Percentiles rank a stretch among this genome's conserved stretches.
phyloP scores from a whole-genome alignment of 53 echinoderm and acorn worm species.

The Mesocentrotus franciscanus region DNA sequence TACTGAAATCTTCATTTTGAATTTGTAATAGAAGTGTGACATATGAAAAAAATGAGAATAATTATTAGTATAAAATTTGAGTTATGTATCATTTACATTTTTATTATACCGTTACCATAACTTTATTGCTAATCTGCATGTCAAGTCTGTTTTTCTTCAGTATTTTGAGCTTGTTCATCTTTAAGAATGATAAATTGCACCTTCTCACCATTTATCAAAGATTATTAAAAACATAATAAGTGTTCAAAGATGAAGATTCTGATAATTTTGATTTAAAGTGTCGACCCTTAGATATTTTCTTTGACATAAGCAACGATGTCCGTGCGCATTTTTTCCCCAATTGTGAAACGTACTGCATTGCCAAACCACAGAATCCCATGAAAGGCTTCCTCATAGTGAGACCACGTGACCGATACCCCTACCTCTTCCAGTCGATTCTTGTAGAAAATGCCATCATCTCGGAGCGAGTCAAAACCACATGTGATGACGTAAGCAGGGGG shows the following conservation, averaged over 20 bases:
- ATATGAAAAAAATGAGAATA: too few relatives aligned
- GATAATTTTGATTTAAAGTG: too few relatives aligned
- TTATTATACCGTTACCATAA: too few relatives aligned
- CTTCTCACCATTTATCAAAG: not conserved
- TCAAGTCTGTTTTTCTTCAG: too few relatives aligned
- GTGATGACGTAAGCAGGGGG: constrained; percentile 81
- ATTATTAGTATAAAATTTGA: too few relatives aligned
- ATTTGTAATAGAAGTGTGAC: too few relatives aligned
- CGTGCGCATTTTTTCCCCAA: not conserved
- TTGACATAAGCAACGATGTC: constrained; percentile 16
- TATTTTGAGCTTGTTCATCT: too few relatives aligned
- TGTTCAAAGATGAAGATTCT: too few relatives aligned
- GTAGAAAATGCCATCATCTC: constrained; percentile 80
- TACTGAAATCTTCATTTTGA: too few relatives aligned
- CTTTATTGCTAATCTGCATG: too few relatives aligned
- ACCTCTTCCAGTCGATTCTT: constrained; percentile 54
- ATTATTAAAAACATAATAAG: too few relatives aligned
- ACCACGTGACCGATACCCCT: constrained; percentile 27
- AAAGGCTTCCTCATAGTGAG: constrained; percentile 55
- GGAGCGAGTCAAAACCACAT: constrained; percentile 74
- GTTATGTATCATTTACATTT: too few relatives aligned
- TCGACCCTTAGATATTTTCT: not conserved
- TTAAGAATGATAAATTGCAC: not conserved
- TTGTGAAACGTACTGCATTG: not conserved
- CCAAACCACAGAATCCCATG: constrained; percentile 32